phyloP scores from a whole-genome alignment of 2,113 vertebrate genomes.

The Sus scrofa region T2T-Sscrofa CM000817.6:152328501-152329000 shows the following conservation, averaged over 20 bases:
- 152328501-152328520: background rate
- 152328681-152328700: slow-evolving; percentile 1
- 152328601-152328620: background rate
- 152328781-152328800: slow-evolving; percentile 45
- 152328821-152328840: slow-evolving; percentile 59
- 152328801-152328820: slow-evolving; percentile 45
- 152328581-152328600: background rate
- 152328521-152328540: background rate
- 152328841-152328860: background rate
- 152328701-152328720: slow-evolving; percentile 59
- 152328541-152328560: background rate
- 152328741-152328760: slow-evolving; percentile 58
- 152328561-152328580: background rate
- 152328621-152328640: background rate
- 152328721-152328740: slow-evolving; percentile 41
- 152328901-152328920: background rate
- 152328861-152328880: background rate
- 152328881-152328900: background rate
- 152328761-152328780: slow-evolving; percentile 2
- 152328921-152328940: background rate
- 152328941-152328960: background rate
- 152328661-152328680: background rate
- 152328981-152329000: background rate
- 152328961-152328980: background rate
- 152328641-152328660: background rate